These are phyloP conservation scores for Pelodiscus sinensis DNA, from an alignment of 2,113 vertebrate genomes.

Conservation along the genomic window DNA sequence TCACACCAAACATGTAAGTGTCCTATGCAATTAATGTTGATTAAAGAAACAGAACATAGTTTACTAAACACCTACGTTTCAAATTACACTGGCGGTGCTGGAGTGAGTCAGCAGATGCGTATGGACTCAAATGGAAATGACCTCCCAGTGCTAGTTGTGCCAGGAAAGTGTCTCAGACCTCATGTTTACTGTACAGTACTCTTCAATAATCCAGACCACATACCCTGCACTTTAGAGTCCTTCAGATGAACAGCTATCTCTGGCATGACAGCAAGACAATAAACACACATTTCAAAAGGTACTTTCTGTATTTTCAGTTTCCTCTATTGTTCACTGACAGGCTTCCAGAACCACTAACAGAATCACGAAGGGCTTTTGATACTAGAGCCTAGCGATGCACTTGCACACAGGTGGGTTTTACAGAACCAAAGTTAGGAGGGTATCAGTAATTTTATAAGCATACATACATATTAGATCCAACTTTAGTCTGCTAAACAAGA, in stretches of 20 bases:
- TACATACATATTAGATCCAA: background rate
- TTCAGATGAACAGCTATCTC: background rate
- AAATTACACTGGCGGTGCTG: background rate
- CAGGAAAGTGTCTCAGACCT: background rate
- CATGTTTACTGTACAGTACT: background rate
- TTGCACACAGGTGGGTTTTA: conserved; percentile 26
- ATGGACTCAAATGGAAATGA: background rate
- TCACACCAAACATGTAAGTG: too few relatives aligned
- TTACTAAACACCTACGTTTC: background rate
- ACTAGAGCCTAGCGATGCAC: too few relatives aligned
- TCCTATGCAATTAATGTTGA: too few relatives aligned
- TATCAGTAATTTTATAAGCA: background rate
- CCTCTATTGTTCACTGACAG: too few relatives aligned
- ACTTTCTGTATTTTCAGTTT: background rate
- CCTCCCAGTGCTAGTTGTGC: background rate
- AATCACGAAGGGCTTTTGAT: too few relatives aligned
- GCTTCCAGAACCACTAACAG: too few relatives aligned
- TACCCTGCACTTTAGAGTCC: conserved; percentile 3
- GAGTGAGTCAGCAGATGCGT: background rate
- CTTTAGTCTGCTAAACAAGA: conserved; percentile 15
- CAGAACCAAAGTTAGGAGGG: background rate
- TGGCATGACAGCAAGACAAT: conserved; percentile 61
- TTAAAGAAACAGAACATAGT: too few relatives aligned
- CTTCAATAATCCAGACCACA: background rate
- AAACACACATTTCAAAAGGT: conserved; percentile 65